Evolutionary conservation across 2,888 invertebrate species (phyloP), one percentile per base, ranked within the genome.

Genomic region (Anarsia innoxiella): DNA sequence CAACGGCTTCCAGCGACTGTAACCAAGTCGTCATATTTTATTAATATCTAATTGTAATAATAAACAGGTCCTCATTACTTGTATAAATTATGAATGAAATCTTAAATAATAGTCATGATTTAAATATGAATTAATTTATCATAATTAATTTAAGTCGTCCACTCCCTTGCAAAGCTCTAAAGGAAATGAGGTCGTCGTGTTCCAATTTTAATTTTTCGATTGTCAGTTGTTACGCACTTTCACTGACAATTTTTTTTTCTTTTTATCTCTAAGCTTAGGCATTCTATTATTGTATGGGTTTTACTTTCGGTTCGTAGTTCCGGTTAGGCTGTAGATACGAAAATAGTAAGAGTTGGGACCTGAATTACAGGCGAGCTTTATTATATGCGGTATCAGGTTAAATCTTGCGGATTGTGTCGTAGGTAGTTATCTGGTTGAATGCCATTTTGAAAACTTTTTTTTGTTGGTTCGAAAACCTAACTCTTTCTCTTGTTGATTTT

Each of bases 171-270:
- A 56, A 68, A 67, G 72, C 55, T 65, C 53, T 64, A 56, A 49
- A 42, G 33, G 70, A 71, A 83, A 82, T 82, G 82, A 69, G 82
- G 82, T 72, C 80, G 68, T 40, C 46, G 49, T 59, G 75, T 73
- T 77, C 78, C 79, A 78, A 73, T 82, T 82, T 78, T 77, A 75
- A 75, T 77, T 73, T n/a, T 75, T 70, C 69, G 64, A 75, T 71
- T 74, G 68, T 68, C 63, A 59, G 58, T 51, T 50, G 56, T 58
- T 59, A 52, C 51, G 51, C 58, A 74, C 78, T 78, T 82, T 80
- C 78, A 71, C 78, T 74, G 48, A 10, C 28, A 12, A 13, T 15
- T 36, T 41, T 37, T 41, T 40, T 29, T 32, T 36, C 26, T 26
- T 23, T 37, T 31, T 36, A 38, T 35, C 28, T 23, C 29, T n/a